A percentile compares a stretch with the other conserved stretches of the same genome.
phyloP scores from a whole-genome alignment of 2,888 invertebrate genomes.

The Idaea dimidiata region DNA sequence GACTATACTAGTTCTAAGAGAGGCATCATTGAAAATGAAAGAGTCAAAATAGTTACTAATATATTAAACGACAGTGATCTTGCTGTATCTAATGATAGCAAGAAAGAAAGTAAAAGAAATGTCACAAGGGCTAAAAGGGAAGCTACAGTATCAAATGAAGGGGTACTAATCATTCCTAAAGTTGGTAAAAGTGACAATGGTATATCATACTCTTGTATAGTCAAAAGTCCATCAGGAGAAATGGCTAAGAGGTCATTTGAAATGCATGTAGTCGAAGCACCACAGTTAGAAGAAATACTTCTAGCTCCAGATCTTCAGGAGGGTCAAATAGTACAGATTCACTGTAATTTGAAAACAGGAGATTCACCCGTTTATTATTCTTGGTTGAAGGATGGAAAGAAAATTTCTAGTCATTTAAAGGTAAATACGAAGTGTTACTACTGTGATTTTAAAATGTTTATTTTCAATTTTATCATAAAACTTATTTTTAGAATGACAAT shows the following conservation, averaged over 20 bases:
- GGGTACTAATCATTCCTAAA: constrained; percentile 81
- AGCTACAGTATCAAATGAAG: constrained; percentile 57
- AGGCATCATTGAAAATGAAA: too few relatives aligned
- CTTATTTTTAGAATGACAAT: too few relatives aligned
- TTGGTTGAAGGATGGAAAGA: constrained; percentile 85
- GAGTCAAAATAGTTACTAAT: not conserved
- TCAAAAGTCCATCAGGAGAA: constrained; percentile 87
- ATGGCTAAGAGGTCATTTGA: constrained; percentile 87
- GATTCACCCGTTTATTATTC: constrained; percentile 86
- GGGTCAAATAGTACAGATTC: constrained; percentile 91
- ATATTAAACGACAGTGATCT: not conserved
- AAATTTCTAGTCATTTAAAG: constrained; percentile 83
- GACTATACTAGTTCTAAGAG: too few relatives aligned
- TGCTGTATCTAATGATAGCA: not conserved
- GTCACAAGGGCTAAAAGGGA: constrained; percentile 42
- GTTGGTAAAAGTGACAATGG: constrained; percentile 85
- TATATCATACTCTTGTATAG: constrained; percentile 89
- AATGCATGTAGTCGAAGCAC: constrained; percentile 86
- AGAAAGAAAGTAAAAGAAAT: not conserved
- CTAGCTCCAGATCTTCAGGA: constrained; percentile 90
- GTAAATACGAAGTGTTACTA: constrained; percentile 48
- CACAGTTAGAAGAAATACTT: constrained; percentile 90
- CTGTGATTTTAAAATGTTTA: too few relatives aligned
- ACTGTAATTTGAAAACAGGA: constrained; percentile 88
- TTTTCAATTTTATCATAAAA: too few relatives aligned